Base-by-base conservation (phyloP, 2,888 invertebrate species). In the Slavum lentiscoides region DNA sequence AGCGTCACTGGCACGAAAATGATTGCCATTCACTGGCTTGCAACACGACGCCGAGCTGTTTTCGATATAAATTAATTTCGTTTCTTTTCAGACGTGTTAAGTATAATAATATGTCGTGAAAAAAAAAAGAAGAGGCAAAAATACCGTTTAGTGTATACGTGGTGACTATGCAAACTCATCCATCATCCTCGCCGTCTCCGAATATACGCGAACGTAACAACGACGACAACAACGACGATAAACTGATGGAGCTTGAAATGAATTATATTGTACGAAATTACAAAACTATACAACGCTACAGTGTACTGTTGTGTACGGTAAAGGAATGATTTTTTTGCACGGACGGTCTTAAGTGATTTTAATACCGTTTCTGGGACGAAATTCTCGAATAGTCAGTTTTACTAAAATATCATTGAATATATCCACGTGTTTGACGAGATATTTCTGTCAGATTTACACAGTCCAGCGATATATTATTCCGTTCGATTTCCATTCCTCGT, bases 111-210 rank as follows among this genome's bases (percentile, higher is more conserved):
- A 49, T 15, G 49, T 13, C 13, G 15, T 49, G 13, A 4, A 49
- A 49, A 49, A 49, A 49, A 49, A 11, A 13, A 49, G 49, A 13
- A 49, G 9, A 39, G 21, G 4, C 30, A 59, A 21, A 43, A 53
- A 53, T 64, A 68, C 17, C 62, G 53, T 62, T 62, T 62, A 30
- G 30, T 21, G 23, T 73, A 21, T 5, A 70, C 59, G 23, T 30
- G 62, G 2, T 19, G 43, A 72, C 21, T 49, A 4, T 30, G n/a
- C 8, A 30, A n/a, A 37, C 74, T 66, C 74, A 64, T 74, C 64
- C 74, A 74, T 74, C 74, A 74, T 74, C 64, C 53, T 55, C 55
- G 11, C 53, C 13, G 49, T 39, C 37, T 62, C 49, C 49, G 23
- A 37, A 17, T 19, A 13, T 73, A 66, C 53, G 64, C 64, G 37